Conservation (phyloP, 1,140 invertebrate genomes). For the Belonocnema kinseyi region DNA sequence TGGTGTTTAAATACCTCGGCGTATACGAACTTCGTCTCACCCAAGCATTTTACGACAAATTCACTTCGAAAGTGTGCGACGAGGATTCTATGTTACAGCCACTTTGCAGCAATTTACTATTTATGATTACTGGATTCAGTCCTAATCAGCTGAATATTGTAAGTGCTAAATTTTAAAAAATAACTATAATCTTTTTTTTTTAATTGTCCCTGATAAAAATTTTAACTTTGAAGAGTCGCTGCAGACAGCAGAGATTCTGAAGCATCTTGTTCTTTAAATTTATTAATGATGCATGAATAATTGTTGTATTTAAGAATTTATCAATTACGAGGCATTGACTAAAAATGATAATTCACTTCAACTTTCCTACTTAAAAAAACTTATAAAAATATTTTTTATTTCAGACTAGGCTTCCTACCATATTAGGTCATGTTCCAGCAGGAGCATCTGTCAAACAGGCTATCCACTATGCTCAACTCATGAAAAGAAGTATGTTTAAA, state of each 20-base stretch:
- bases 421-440: conserved; percentile 88
- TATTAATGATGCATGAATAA: too few species aligned
- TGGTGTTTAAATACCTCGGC: conserved; percentile 62
- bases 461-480: conserved; percentile 85
- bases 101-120: conserved; percentile 78
- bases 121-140: conserved; percentile 77
- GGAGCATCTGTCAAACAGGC: conserved; percentile 88
- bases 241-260: too few species aligned
- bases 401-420: conserved; percentile 79
- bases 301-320: too few species aligned
- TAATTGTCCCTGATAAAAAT: too few species aligned
- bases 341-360: too few species aligned
- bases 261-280: too few species aligned
- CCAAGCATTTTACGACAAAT: conserved; percentile 65
- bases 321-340: too few species aligned
- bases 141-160: conserved; percentile 73
- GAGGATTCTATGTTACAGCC: conserved; percentile 68
- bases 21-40: conserved; percentile 76
- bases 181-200: too few species aligned
- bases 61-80: conserved; percentile 72
- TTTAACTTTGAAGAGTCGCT: too few species aligned
- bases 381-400: conserved; percentile 28
- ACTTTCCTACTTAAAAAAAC: too few species aligned
- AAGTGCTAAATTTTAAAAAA: conserved; percentile 16
- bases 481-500: conserved; percentile 74